Evolutionary conservation across 2,888 invertebrate species (phyloP).

Genomic region (Mallateleia sp.): DNA sequence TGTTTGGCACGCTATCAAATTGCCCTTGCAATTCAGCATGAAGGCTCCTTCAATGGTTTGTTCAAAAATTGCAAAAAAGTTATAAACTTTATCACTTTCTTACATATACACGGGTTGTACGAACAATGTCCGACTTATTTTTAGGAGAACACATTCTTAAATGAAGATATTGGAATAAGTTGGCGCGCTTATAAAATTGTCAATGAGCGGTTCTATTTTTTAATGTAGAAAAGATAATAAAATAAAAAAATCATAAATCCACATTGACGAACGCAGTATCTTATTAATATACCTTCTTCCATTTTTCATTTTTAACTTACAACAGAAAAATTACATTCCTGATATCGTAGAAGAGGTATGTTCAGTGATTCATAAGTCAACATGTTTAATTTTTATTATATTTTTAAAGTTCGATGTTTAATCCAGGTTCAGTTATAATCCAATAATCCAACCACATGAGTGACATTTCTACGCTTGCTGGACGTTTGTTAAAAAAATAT

Average conservation of each 20-base stretch:
- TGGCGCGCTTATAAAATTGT: not conserved
- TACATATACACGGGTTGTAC: not conserved
- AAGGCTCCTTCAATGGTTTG: slow-evolving; percentile 44
- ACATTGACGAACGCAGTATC: slow-evolving; percentile 7
- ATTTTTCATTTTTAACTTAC: slow-evolving; percentile 1
- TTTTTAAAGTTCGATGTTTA: slow-evolving; percentile 8
- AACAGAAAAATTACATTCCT: slow-evolving; percentile 36
- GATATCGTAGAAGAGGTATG: slow-evolving; percentile 21
- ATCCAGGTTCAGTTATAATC: not conserved
- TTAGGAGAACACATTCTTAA: not conserved
- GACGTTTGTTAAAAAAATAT: not conserved
- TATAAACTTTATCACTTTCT: slow-evolving; percentile 44
- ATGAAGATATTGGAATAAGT: not conserved
- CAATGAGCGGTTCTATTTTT: not conserved
- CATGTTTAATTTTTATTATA: not conserved
- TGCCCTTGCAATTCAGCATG: slow-evolving; percentile 57
- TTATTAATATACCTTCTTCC: slow-evolving; percentile 32
- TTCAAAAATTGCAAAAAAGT: slow-evolving; percentile 50
- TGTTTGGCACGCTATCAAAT: slow-evolving; percentile 88
- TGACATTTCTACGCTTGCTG: not conserved
- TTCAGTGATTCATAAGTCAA: slow-evolving; percentile 19
- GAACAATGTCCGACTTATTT: not conserved
- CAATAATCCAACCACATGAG: not conserved
- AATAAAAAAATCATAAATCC: slow-evolving; percentile 22
- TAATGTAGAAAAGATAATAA: slow-evolving; percentile 9